Conservation (phyloP, 2,113 vertebrate genomes). For the Burhinus oedicnemus region DNA sequence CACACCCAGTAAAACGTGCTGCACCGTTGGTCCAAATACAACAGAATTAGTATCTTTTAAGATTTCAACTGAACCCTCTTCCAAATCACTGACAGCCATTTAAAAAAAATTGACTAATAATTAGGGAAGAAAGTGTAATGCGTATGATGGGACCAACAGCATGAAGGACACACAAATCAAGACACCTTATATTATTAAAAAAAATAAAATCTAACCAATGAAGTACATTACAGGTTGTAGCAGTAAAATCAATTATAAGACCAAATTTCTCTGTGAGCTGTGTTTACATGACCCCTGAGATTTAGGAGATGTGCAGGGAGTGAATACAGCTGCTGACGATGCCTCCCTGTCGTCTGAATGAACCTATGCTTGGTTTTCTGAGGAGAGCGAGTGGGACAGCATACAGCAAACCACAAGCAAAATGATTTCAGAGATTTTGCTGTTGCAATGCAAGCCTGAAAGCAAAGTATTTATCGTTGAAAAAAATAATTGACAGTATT, state of each 20-base stretch:
- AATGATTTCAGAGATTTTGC: not conserved
- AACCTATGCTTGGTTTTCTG: not conserved
- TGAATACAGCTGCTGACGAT: not conserved
- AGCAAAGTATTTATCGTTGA: not conserved
- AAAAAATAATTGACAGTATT: not conserved
- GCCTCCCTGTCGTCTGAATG: not conserved
- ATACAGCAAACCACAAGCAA: not conserved
- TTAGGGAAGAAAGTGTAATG: not conserved
- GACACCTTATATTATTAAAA: not conserved
- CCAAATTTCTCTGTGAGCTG: not conserved
- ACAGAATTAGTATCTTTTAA: not conserved
- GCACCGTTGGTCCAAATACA: not conserved
- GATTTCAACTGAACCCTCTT: not conserved
- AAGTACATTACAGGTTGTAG: not conserved
- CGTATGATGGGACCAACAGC: not conserved
- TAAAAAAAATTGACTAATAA: not conserved
- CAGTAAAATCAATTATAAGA: not conserved
- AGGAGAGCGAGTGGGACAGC: not conserved
- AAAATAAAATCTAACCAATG: not conserved
- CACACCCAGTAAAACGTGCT: not conserved
- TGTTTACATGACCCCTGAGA: not conserved
- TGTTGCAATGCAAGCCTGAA: not conserved
- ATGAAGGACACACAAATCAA: not conserved
- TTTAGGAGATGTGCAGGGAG: conserved; percentile 1
- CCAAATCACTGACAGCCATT: not conserved